Conservation (phyloP, 2,888 invertebrate species). For the Diploptera punctata region DNA sequence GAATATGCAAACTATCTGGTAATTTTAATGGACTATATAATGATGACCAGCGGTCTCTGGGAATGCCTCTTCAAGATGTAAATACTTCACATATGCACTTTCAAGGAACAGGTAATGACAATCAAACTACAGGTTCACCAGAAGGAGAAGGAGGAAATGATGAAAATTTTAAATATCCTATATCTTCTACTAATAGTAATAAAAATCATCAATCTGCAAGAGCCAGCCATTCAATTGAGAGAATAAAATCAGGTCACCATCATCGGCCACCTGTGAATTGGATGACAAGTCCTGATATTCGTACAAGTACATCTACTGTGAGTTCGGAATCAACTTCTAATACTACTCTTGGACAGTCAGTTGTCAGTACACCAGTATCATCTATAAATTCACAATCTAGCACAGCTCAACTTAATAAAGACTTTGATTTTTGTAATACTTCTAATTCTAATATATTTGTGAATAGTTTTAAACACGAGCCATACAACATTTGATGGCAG, state of each 20-base stretch:
- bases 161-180: conserved; percentile 16
- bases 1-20: background rate
- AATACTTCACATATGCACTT: background rate
- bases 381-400: background rate
- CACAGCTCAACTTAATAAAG: conserved; percentile 9
- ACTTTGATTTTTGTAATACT: conserved; percentile 15
- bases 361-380: background rate
- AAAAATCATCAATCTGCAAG: background rate
- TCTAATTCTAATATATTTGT: conserved; percentile 13
- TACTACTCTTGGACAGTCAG: background rate
- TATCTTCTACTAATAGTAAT: background rate
- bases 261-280: conserved; percentile 62
- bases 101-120: background rate
- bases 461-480: background rate
- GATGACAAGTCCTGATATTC: conserved; percentile 65
- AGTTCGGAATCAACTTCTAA: background rate
- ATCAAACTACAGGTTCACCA: background rate
- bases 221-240: background rate
- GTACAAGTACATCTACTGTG: conserved; percentile 14
- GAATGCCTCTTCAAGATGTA: background rate
- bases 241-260: background rate
- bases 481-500: conserved; percentile 22
- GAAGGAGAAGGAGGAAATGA: background rate
- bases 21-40: background rate
- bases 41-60: background rate